phyloP scores from a whole-genome alignment of 2,888 invertebrate species.

The Macaria liturata region DNA sequence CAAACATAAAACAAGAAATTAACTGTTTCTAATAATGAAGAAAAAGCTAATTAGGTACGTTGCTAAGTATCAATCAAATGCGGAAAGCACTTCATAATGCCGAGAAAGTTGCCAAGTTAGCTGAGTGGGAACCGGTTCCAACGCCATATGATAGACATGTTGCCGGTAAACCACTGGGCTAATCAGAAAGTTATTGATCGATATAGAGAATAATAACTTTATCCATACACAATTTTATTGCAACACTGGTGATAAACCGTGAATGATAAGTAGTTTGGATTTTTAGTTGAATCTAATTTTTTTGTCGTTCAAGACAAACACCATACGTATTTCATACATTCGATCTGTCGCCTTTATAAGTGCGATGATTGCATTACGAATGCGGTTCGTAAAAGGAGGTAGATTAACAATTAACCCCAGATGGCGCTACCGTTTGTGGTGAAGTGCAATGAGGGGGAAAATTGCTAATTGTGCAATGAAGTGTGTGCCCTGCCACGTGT shows the following conservation, averaged over 20 bases:
- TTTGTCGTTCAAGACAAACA: too few species aligned
- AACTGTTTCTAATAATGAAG: slow-evolving; percentile 4
- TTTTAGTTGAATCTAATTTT: too few species aligned
- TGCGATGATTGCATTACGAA: not conserved
- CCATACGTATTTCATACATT: too few species aligned
- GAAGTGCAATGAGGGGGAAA: slow-evolving; percentile 62
- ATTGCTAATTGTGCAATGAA: slow-evolving; percentile 59
- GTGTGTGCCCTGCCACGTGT: slow-evolving; percentile 67
- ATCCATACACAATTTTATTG: too few species aligned
- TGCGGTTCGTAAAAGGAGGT: not conserved
- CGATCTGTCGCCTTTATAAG: too few species aligned
- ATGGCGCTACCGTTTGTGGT: slow-evolving; percentile 57
- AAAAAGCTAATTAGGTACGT: slow-evolving; percentile 5
- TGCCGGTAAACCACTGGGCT: slow-evolving; percentile 60
- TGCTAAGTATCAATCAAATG: slow-evolving; percentile 32
- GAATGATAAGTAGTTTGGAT: too few species aligned
- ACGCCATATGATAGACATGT: slow-evolving; percentile 55
- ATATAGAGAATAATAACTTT: slow-evolving; percentile 11
- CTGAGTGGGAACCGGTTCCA: slow-evolving; percentile 60
- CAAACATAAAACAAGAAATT: not conserved
- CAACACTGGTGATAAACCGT: too few species aligned
- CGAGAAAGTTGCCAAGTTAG: slow-evolving; percentile 68
- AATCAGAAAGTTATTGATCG: slow-evolving; percentile 35
- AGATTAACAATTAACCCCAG: slow-evolving; percentile 9
- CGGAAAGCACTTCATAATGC: slow-evolving; percentile 49